A percentile compares a stretch with the other conserved stretches of the same genome.
These are phyloP conservation scores for Otus sunia DNA, from an alignment of 2,113 vertebrate genomes.

Conservation along the genomic window DNA sequence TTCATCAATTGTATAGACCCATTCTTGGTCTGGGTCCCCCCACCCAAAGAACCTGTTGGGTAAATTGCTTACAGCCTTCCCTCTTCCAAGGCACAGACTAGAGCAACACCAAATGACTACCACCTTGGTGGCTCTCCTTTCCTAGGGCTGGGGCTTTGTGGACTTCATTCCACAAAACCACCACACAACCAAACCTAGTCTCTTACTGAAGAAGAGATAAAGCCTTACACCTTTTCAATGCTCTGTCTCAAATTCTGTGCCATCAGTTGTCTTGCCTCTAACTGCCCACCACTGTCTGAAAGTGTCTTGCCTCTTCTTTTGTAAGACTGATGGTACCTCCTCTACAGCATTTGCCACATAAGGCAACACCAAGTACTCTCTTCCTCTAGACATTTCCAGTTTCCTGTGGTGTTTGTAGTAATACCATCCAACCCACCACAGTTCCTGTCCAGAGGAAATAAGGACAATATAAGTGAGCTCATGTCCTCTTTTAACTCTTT, in stretches of 20 bases:
- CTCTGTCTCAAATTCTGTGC: neutral
- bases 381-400: neutral
- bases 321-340: neutral
- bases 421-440: neutral
- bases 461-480: neutral
- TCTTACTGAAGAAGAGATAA: neutral
- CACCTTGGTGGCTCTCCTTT: neutral
- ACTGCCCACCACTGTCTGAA: neutral
- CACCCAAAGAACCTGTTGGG: neutral
- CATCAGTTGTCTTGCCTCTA: neutral
- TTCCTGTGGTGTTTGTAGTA: neutral
- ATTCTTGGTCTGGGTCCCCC: neutral
- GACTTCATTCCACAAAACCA: neutral
- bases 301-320: neutral
- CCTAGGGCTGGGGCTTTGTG: neutral
- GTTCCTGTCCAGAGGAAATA: neutral
- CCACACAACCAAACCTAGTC: neutral
- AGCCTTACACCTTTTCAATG: neutral
- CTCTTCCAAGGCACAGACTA: neutral
- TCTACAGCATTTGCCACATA: neutral
- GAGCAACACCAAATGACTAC: neutral
- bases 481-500: neutral
- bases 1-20: neutral
- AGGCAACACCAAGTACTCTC: neutral
- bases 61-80: neutral